phyloP scores from a whole-genome alignment of 1,140 invertebrate species.

The Eumeta japonica region DNA sequence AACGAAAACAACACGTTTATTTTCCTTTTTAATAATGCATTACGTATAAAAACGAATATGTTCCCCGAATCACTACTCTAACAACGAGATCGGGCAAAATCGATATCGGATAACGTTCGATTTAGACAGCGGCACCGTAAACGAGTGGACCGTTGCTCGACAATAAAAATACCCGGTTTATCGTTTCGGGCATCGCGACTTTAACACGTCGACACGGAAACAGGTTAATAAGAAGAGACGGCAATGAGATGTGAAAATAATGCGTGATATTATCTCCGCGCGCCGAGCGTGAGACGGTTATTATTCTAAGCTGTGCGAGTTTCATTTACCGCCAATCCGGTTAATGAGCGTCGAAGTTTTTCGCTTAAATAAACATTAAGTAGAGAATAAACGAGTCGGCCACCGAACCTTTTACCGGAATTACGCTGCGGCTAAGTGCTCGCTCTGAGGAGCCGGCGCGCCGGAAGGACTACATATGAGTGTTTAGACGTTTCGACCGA shows the following conservation, averaged over 20 bases:
- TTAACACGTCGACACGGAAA: slow-evolving; percentile 26
- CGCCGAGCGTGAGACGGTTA: slow-evolving; percentile 1
- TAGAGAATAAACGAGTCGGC: slow-evolving; percentile 27
- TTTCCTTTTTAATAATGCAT: no score
- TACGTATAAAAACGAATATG: no score
- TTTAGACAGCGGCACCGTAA: no score
- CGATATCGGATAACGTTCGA: no score
- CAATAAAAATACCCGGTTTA: slow-evolving; percentile 27
- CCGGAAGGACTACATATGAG: slow-evolving; percentile 23
- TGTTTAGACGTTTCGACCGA: slow-evolving; percentile 7
- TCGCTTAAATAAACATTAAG: slow-evolving; percentile 49
- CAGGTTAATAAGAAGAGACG: slow-evolving; percentile 26
- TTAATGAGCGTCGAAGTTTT: slow-evolving; percentile 44
- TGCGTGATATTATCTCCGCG: slow-evolving; percentile 27
- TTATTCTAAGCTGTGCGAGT: slow-evolving; percentile 25
- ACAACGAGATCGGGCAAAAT: no score
- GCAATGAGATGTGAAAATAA: slow-evolving; percentile 37
- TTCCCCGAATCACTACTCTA: no score
- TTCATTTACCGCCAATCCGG: slow-evolving; percentile 40
- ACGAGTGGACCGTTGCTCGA: no score
- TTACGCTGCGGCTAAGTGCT: slow-evolving; percentile 36
- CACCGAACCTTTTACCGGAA: slow-evolving; percentile 42
- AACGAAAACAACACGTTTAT: no score
- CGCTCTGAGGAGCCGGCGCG: slow-evolving; percentile 27
- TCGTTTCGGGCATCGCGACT: slow-evolving; percentile 21